Percentiles rank a stretch among this genome's conserved stretches.
Conservation (phyloP, 2,888 invertebrate species). For the Philereme vetulata region DNA sequence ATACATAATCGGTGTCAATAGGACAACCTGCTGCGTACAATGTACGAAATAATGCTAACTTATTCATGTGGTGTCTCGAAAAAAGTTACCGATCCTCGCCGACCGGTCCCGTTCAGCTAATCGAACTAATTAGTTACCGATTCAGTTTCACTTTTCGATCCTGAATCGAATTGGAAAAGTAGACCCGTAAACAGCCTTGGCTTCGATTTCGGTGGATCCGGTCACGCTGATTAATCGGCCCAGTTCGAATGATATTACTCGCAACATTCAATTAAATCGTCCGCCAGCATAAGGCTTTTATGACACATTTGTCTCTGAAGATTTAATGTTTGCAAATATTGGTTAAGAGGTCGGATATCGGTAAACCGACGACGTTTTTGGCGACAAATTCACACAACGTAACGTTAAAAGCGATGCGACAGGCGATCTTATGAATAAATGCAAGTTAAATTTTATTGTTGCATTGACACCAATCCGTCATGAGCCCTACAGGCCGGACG, state of each 20-base stretch:
- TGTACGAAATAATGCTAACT: slow-evolving; percentile 57
- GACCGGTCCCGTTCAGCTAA: slow-evolving; percentile 63
- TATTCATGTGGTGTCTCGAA: slow-evolving; percentile 69
- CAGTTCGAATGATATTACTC: slow-evolving; percentile 23
- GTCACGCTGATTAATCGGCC: slow-evolving; percentile 32
- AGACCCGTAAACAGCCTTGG: slow-evolving; percentile 66
- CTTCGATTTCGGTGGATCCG: slow-evolving; percentile 51
- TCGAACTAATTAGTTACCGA: slow-evolving; percentile 66
- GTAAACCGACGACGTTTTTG: slow-evolving; percentile 50
- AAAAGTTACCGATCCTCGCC: slow-evolving; percentile 57
- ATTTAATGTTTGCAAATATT: slow-evolving; percentile 68
- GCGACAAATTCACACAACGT: slow-evolving; percentile 44
- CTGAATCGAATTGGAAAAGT: slow-evolving; percentile 46
- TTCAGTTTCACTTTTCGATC: slow-evolving; percentile 72
- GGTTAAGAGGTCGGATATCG: slow-evolving; percentile 74
- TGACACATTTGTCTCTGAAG: slow-evolving; percentile 57
- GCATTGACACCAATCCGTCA: slow-evolving; percentile 77
- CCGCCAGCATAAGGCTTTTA: slow-evolving; percentile 34
- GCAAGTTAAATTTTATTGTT: slow-evolving; percentile 75
- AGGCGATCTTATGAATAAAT: slow-evolving; percentile 62
- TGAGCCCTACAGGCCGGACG: slow-evolving; percentile 51
- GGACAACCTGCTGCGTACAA: slow-evolving; percentile 64
- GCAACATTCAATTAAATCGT: slow-evolving; percentile 38
- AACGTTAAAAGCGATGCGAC: slow-evolving; percentile 51
- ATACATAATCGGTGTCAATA: slow-evolving; percentile 69